Base-by-base conservation (phyloP, 2,797 vertebrate genomes). In the Tinamus major region DNA sequence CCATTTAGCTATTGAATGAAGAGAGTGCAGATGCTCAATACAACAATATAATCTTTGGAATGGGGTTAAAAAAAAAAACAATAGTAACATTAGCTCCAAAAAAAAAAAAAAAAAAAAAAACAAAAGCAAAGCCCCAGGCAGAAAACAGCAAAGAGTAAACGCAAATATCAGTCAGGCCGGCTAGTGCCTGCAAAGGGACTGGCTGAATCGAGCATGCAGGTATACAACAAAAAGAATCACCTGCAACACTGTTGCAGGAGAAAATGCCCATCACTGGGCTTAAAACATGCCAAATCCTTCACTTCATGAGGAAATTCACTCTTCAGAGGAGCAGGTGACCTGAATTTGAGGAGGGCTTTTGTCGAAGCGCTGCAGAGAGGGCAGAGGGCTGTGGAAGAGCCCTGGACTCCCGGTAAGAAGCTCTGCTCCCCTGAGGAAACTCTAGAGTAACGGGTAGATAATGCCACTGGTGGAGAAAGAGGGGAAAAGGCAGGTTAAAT, bases 51-150 rank as follows among this genome's bases (percentile, higher is more conserved):
- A 39, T 3, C 8, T 81, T 17, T 44, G 56, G 7, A 16, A 61
- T 9, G 67, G 65, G 64, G 46, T 90, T 59, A 88, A 87, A 49
- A 49, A 49, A 20, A 63, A 86, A 86, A 49, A 89, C 74, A 74
- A 1, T 6, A 29, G 26, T 13, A 11, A 58, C 29, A 29, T 49
- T 33, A 74, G 9, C 58, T 90, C 27, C 35, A 71, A 67, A 93
- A 76, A 26, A 51, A 24, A 27, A 55, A 71, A 67, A 92, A 41
- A 41, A 41, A 41, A 41, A 41, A 41, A 41, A 71, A 27, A 53
- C 51, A 31, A 63, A 93, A 79, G 35, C 31, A 67, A 89, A 87
- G 64, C 35, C 35, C 62, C 15, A 79, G 42, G 44, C 49, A 88
- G 41, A 29, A 80, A 53, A 70, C 1, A 91, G 59, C 24, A 85